Evolutionary conservation across 2,888 invertebrate species (phyloP), one percentile per base, ranked within the genome.

Genomic region (Drosophila affinis): DNA sequence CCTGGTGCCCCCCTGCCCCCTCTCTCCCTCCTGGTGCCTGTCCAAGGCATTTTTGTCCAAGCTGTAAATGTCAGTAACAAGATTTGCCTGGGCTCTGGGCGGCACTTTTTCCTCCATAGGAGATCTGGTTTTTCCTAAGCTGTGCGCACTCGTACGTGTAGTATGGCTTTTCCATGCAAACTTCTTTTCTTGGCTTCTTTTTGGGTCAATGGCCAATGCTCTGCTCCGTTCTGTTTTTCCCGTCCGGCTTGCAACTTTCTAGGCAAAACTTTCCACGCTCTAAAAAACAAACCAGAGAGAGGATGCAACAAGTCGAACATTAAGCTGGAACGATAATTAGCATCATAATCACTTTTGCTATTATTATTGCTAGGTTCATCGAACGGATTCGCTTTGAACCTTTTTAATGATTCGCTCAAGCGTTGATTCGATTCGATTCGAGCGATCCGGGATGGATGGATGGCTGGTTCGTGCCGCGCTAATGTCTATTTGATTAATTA

Each of bases 401-500:
- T 57, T 27, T 29, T 54, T 59, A 53, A 53, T 45, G 57, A 61
- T 61, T 72, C 21, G 44, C 68, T 61, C 58, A 63, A 70, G 71
- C 46, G 34, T 48, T 53, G 64, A 68, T 73, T 75, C 55, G 67
- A 71, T 64, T 68, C 57, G 57, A 48, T 57, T 14, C 29, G 56
- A 17, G 10, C 18, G 29, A 39, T 72, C 63, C 62, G 70, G 62
- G 55, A 56, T 72, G 58, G 67, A 55, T 74, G n/a, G n/a, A n/a
- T n/a, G n/a, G 55, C 52, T 72, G 58, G 67, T 58, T 74, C 79
- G 82, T 78, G 81, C 77, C 70, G 70, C 72, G 70, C 72, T 82
- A 87, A 82, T 82, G 86, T 81, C 72, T 70, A 75, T 83, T 86
- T 88, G 75, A 88, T 83, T 88, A 83, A 83, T 88, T 88, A 75